Base-by-base conservation (phyloP, 2,888 invertebrate species). In the Cephonodes hylas region DNA sequence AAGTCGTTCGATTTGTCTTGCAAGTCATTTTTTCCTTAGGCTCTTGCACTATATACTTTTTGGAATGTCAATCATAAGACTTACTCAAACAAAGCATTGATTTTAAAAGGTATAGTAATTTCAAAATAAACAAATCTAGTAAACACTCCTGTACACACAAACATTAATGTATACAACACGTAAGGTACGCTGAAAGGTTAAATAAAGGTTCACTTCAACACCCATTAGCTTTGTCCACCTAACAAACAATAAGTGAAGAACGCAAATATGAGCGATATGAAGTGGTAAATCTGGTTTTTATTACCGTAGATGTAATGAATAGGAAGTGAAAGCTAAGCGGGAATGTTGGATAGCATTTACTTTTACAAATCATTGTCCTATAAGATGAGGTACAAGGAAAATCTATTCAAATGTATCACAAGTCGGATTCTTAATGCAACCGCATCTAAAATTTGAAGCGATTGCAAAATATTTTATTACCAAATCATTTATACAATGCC, bases 261-360 rank as follows among this genome's bases (percentile, higher is more conserved):
- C 46, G 23, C n/a, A 23, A 10, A 53, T 53, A 53, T 18, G 31
- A 18, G 15, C 27, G 10, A 53, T 8, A 10, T 4, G n/a, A 53
- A 15, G 27, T 53, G 5, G 46, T n/a, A n/a, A 1, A 2, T 3
- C 23, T 8, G 53, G 53, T 53, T 53, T 8, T 13, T 31, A 34
- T 53, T 20, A 27, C 15, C 1, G 2, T 7, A 18, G 27, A 48
- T 15, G 45, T 3, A n/a, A 25, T 27, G 31, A 31, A 53, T 8
- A 27, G 53, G 53, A 53, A 53, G 27, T 53, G 53, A 58, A 23
- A 44, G 27, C 59, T n/a, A 48, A 48, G 20, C 38, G 34, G 45
- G 20, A 58, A 22, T 18, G 59, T 34, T 5, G 44, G 25, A 18
- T 22, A 1, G 53, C 34, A 60, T 27, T 53, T 25, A 42, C 53